Conservation (phyloP, 2,888 invertebrate species). For the Crocallis elinguaria region DNA sequence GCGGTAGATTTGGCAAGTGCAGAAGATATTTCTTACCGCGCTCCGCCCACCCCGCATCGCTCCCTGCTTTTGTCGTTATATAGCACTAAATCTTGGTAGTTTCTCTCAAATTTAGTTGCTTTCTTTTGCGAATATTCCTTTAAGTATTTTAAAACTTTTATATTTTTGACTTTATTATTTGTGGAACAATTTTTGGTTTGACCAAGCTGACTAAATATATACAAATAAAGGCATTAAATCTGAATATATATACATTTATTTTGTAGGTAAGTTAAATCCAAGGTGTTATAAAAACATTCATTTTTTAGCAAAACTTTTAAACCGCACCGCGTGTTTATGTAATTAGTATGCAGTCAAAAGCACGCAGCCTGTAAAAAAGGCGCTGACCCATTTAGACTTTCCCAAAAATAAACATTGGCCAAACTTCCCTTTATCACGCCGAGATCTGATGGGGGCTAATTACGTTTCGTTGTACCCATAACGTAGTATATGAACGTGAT, state of each 20-base stretch:
- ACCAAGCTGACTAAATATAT: too few relatives aligned
- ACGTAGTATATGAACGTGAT: conserved; percentile 42
- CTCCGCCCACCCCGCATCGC: conserved; percentile 60
- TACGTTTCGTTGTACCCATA: conserved; percentile 48
- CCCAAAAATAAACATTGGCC: conserved; percentile 38
- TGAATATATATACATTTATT: too few relatives aligned
- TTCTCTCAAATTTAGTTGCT: conserved; percentile 65
- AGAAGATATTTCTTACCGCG: conserved; percentile 60
- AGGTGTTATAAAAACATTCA: too few relatives aligned
- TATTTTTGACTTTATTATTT: conserved; percentile 4
- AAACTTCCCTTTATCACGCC: conserved; percentile 44
- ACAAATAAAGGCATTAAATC: too few relatives aligned
- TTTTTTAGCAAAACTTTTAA: too few relatives aligned
- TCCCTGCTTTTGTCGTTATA: conserved; percentile 69
- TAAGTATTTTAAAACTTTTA: conserved; percentile 21
- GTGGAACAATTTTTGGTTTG: too few relatives aligned
- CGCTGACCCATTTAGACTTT: conserved; percentile 26
- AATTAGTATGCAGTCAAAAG: conserved; percentile 27
- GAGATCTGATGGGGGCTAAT: conserved; percentile 52
- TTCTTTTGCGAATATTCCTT: conserved; percentile 48
- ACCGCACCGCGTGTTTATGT: conserved; percentile 1
- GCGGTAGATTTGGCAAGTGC: conserved; percentile 63
- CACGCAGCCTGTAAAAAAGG: conserved; percentile 22
- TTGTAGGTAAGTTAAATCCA: too few relatives aligned
- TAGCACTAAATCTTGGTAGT: conserved; percentile 70